Evolutionary conservation across 2,888 invertebrate genomes (phyloP), one percentile per base, ranked within the genome.

Genomic region (Chirona hameri): DNA sequence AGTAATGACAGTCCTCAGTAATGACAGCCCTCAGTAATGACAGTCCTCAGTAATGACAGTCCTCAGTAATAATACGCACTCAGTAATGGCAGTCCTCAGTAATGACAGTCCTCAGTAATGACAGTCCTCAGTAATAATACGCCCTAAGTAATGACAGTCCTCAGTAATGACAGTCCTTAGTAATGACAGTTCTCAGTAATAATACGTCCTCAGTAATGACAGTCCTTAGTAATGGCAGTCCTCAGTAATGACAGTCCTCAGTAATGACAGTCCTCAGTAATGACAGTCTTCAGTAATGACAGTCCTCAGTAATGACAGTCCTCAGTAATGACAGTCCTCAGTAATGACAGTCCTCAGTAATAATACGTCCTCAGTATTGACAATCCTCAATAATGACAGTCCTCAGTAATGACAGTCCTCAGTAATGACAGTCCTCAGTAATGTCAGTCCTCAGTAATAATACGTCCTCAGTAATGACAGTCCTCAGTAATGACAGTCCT

Each of bases 221-320:
- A 60, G 21, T 60, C n/a, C n/a, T n/a, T n/a, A n/a, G n/a, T n/a
- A n/a, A n/a, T n/a, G n/a, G n/a, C n/a, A n/a, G n/a, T n/a, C n/a
- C n/a, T n/a, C n/a, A n/a, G 76, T 81, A 81, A 81, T 39, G 87
- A 85, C 9, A 87, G 87, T 9, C 86, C 57, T 27, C 69, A 39
- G 86, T 85, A 57, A 86, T 86, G 27, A 86, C 86, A 69, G 87
- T 86, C n/a, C n/a, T n/a, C n/a, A n/a, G n/a, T 55, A 87, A 87
- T 12, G 4, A 60, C 24, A 21, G 60, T 60, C 21, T 85, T 86
- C 88, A 84, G 69, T 72, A 82, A 24, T 52, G 21, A n/a, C n/a
- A n/a, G n/a, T n/a, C n/a, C n/a, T 65, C 12, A 81, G 24, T n/a
- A 55, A 81, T 65, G 24, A 60, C 60, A 21, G 60, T 21, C 21